phyloP scores from a whole-genome alignment of 2,888 invertebrate genomes.

The Arenicola marina region DNA sequence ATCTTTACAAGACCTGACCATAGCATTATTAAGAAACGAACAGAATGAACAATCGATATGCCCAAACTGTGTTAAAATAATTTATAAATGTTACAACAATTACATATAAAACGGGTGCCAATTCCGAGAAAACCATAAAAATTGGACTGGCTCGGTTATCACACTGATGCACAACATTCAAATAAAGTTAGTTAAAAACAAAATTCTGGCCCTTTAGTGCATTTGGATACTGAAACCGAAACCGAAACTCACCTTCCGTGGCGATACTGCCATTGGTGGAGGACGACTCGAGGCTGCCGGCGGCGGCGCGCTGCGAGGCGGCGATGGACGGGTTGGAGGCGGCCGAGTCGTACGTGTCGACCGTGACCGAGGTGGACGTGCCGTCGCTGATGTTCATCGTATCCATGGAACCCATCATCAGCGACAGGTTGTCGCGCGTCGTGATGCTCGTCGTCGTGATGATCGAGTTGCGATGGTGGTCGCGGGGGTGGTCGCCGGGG shows the following conservation, averaged over 20 bases:
- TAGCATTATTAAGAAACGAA: too few relatives aligned
- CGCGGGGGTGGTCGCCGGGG: conserved; percentile 5
- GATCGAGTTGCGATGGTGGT: conserved; percentile 43
- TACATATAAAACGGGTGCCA: too few relatives aligned
- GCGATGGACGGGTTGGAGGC: conserved; percentile 63
- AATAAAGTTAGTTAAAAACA: neutral
- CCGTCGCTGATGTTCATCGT: conserved; percentile 61
- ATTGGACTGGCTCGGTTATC: neutral
- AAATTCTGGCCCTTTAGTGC: neutral
- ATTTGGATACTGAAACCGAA: neutral
- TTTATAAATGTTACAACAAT: too few relatives aligned
- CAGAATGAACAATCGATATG: too few relatives aligned
- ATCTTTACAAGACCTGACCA: too few relatives aligned
- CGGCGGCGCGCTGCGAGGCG: conserved; percentile 65
- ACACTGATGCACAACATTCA: neutral
- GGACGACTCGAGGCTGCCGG: conserved; percentile 66
- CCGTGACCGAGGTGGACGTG: conserved; percentile 65
- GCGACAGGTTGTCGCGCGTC: conserved; percentile 48
- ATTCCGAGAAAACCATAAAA: too few relatives aligned
- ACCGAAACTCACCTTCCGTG: conserved; percentile 51
- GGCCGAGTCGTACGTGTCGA: conserved; percentile 65
- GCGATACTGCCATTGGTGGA: conserved; percentile 39
- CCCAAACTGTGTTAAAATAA: too few relatives aligned
- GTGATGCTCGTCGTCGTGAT: conserved; percentile 54
- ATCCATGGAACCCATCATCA: conserved; percentile 65